Base-by-base conservation (phyloP, 2,888 invertebrate species). In the Chrysolina oricalcia region DNA sequence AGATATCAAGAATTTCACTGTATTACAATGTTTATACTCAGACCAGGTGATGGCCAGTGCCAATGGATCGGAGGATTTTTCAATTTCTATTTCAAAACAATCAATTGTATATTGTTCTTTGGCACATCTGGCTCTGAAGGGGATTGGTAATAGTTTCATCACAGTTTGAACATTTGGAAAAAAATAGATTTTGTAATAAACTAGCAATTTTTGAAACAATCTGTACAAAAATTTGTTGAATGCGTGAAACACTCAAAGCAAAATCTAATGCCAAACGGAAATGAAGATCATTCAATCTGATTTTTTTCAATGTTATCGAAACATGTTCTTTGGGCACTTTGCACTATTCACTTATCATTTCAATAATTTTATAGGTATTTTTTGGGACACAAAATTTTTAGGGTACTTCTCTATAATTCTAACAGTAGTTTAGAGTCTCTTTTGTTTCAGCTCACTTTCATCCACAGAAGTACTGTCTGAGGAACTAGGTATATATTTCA, bases 1-100 rank as follows among this genome's bases (percentile, higher is more conserved):
- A n/a, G 83, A 81, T 50, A 85, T 80, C 48, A 84, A 80, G 81
- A 83, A 86, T 73, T 86, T 85, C 23, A 83, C 23, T 2, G 84
- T 83, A 76, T 85, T 84, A 40, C 77, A 72, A 53, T 83, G 80
- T 78, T 84, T 84, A 71, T 84, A 85, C 8, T 84, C 81, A 5
- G 84, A 85, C 83, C 83, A 85, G 11, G 84, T 83, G 11, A 82
- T 70, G 19, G 83, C 67, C 68, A 85, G 84, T 56, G 80, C 19
- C 13, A 81, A 41, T 21, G 83, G 66, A 81, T 84, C 73, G 17
- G 72, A 72, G 63, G 83, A 83, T 74, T 84, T 82, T 63, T 84
- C 67, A 15, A 84, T 70, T 43, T 17, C 13, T 23, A 63, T 81
- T 77, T 85, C 83, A 41, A 85, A 81, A 59, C 79, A 79, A 75